Evolutionary conservation across 2,797 vertebrate genomes (phyloP), one percentile per base, ranked within the genome.

Genomic region (Setipinna tenuifilis): DNA sequence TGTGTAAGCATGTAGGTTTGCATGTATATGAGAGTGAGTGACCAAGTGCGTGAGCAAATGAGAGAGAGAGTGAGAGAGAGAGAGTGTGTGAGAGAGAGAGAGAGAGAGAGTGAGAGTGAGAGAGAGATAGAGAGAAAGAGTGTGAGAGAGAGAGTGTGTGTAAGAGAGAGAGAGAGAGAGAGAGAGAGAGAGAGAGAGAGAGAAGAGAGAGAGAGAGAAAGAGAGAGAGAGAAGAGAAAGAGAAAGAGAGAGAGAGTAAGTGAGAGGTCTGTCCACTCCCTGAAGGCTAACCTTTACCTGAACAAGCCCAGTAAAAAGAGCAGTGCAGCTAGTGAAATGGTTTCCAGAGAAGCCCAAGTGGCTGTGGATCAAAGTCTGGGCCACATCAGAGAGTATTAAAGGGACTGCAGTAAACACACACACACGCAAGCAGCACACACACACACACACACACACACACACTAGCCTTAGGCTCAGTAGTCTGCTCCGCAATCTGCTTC

Each of bases 401-500:
- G 50, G 50, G 50, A 54, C 50, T 54, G 50, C 50, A 54, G 50
- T 54, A 54, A 54, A 54, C 7, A 54, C 50, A 54, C 50, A 48
- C 46, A 48, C 46, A 48, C 46, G 10, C 46, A 48, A 3, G 10
- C 46, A 48, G 10, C 46, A 48, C 46, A 48, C 46, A 48, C 46
- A 48, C 46, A 48, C 61, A 61, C 16, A 19, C 59, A 19, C 59
- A 61, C 16, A 65, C 61, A 68, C 62, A 68, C 65, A 75, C 28
- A 75, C 68, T 90, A 62, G 87, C 89, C 90, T 82, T 87, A 89
- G 88, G 91, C 41, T 89, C 87, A 21, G 91, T 14, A 14, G 50
- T 92, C 91, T 93, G 94, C 85, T 95, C 93, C 88, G 92, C 90
- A 12, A 93, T 92, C 90, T 94, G 94, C 89, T 93, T 96, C 89